Conservation (phyloP, 2,797 vertebrate genomes). For the Melanotaenia pygmaea region DNA sequence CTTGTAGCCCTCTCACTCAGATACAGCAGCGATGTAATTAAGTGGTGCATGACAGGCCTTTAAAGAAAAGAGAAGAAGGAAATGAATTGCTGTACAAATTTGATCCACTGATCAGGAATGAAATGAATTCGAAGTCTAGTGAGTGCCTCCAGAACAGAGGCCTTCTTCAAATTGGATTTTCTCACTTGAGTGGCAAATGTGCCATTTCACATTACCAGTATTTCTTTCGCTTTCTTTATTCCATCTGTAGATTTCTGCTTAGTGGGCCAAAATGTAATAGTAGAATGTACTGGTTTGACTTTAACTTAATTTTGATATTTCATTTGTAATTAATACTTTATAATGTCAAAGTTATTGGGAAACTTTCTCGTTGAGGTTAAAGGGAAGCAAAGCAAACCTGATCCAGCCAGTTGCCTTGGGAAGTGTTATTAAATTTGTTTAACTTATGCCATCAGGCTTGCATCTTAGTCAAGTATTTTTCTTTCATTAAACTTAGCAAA, state of each 20-base stretch:
- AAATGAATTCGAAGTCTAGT: constrained; percentile 74
- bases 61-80: constrained; percentile 70
- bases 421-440: neutral
- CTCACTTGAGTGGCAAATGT: constrained; percentile 74
- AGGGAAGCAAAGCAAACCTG: neutral
- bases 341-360: constrained; percentile 35
- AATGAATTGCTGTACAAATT: constrained; percentile 83
- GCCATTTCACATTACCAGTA: constrained; percentile 59
- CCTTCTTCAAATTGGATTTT: constrained; percentile 75
- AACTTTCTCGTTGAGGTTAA: constrained; percentile 44
- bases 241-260: constrained; percentile 62
- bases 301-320: constrained; percentile 47
- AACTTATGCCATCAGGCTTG: neutral
- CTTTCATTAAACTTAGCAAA: neutral
- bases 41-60: constrained; percentile 72
- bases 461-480: neutral
- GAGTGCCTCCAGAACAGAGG: constrained; percentile 68
- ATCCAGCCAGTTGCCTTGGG: neutral
- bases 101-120: constrained; percentile 83
- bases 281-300: constrained; percentile 47
- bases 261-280: constrained; percentile 57
- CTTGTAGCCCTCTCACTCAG: constrained; percentile 70
- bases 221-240: constrained; percentile 67
- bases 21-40: constrained; percentile 79
- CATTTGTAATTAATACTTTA: constrained; percentile 31